Evolutionary conservation across 1,140 invertebrate species (phyloP), one percentile per base, ranked within the genome.

Genomic region (Uloborus diversus): DNA sequence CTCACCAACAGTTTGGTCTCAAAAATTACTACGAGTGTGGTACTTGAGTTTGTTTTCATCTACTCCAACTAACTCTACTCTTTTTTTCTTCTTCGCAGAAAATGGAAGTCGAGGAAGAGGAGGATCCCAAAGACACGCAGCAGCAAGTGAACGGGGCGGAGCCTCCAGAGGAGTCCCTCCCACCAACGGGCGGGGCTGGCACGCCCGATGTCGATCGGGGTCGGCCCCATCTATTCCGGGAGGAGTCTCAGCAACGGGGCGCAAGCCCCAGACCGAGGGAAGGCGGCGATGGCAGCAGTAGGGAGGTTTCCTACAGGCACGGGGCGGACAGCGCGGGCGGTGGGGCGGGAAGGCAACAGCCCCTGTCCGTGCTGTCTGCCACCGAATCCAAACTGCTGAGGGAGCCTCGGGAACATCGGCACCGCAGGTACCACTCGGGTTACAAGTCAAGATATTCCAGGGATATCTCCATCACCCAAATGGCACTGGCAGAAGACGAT

Each of bases 401-500:
- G 13, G 75, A 80, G n/a, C 53, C 61, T 0, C 62, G 80, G 20
- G 82, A 82, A 20, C 79, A 81, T 57, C 47, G 71, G 23, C 81
- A 82, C 51, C 59, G 82, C 0, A 27, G 78, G 47, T 83, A 82
- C 35, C 79, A 82, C 47, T 79, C 81, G 49, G 69, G 76, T 9
- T 69, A 75, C 33, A 70, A 82, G n/a, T 82, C 82, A 9, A 42
- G 80, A 11, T 82, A 84, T 23, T 83, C 82, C 3, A 79, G 90
- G 42, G 91, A 92, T 79, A 88, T 88, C 47, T 92, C 91, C n/a
- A 90, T 96, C 83, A 91, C 94, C 7, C 95, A 97, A 86, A 96
- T 95, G 86, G 95, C 95, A 4, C 90, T 96, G 73, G 96, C 96
- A 84, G 95, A 96, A 85, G 95, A 97, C 86, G 95, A 96, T 80